Percentiles rank a stretch among this genome's conserved stretches.
These are phyloP conservation scores for Alethe castanea DNA, from an alignment of 2,113 vertebrate species.

Conservation along the genomic window DNA sequence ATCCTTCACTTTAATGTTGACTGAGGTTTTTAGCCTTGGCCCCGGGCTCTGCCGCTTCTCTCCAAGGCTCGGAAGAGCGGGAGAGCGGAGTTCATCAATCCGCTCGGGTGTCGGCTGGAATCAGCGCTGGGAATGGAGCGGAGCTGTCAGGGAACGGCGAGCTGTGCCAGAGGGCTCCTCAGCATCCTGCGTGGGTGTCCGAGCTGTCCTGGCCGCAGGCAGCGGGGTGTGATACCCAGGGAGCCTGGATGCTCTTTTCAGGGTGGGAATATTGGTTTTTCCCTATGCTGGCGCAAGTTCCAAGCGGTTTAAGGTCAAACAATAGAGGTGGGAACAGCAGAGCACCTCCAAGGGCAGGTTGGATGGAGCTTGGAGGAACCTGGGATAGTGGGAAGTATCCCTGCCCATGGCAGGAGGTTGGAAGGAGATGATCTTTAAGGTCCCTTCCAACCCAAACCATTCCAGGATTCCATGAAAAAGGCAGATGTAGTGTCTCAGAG, in stretches of 20 bases:
- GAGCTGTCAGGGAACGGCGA: background rate
- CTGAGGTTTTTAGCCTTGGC: slow-evolving; percentile 25
- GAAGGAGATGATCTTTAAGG: no score
- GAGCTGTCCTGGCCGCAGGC: background rate
- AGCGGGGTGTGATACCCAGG: background rate
- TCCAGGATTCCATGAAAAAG: background rate
- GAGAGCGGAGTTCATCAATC: slow-evolving; percentile 63
- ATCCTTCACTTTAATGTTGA: slow-evolving; percentile 63
- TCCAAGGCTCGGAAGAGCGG: background rate
- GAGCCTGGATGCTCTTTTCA: background rate
- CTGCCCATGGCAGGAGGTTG: background rate
- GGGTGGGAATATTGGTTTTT: background rate
- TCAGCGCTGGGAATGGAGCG: slow-evolving; percentile 31
- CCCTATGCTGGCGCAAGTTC: background rate
- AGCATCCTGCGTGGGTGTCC: accelerated
- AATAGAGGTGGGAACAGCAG: accelerated
- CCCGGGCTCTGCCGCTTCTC: slow-evolving; percentile 53
- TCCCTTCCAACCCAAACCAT: background rate
- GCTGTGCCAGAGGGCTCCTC: background rate
- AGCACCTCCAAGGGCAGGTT: background rate
- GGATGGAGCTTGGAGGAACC: background rate
- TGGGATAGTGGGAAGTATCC: background rate
- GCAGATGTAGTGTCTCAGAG: background rate
- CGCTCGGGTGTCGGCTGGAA: slow-evolving; percentile 5
- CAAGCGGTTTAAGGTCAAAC: background rate